Conservation (phyloP, 2,113 vertebrate genomes). For the Eulemur macaco region DNA sequence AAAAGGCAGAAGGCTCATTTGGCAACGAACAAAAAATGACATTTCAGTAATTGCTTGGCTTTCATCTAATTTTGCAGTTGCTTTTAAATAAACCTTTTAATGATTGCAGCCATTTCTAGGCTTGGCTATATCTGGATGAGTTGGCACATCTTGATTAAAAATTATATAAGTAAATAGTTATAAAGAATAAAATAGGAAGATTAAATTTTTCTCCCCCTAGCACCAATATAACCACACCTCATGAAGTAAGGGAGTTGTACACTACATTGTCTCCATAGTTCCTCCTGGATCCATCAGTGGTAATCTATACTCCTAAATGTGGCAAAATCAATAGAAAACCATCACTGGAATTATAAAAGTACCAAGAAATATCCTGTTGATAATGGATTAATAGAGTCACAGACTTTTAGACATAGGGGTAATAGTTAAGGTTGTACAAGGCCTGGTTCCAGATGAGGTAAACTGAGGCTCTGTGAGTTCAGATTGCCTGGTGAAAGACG, state of each 20-base stretch:
- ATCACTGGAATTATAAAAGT: not conserved
- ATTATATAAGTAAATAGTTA: not conserved
- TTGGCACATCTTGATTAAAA: not conserved
- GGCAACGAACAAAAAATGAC: not conserved
- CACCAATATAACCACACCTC: not conserved
- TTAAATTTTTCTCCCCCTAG: not conserved
- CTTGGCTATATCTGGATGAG: not conserved
- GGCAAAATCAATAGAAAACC: not conserved
- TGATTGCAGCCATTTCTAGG: not conserved
- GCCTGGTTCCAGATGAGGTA: not conserved
- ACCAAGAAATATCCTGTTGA: not conserved
- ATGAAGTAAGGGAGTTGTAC: not conserved
- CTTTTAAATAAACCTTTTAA: not conserved
- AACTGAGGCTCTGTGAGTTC: not conserved
- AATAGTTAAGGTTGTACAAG: not conserved
- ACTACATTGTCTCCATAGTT: not conserved
- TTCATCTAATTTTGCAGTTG: not conserved
- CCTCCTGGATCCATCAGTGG: not conserved
- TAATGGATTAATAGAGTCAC: not conserved
- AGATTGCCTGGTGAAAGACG: not conserved
- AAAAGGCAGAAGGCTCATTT: not conserved
- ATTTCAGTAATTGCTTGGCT: not conserved
- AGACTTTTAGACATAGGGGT: not conserved
- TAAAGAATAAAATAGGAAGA: not conserved
- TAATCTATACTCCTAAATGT: not conserved